phyloP scores from a whole-genome alignment of 2,113 vertebrate species.

The Macaca mulatta region DNA sequence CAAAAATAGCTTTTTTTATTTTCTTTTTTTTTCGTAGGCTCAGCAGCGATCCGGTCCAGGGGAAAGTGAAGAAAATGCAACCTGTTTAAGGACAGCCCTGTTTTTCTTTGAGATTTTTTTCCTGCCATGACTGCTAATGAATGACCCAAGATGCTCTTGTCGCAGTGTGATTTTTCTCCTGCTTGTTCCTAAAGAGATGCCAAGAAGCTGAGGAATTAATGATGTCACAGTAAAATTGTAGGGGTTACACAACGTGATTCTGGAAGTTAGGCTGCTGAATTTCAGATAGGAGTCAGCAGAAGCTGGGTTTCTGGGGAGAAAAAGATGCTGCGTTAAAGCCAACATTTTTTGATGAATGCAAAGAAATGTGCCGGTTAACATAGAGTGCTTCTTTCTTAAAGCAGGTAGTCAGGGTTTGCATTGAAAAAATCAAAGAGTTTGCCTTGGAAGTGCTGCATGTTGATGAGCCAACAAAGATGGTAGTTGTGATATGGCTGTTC shows the following conservation, averaged over 20 bases:
- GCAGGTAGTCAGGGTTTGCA: background rate
- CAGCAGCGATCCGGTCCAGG: background rate
- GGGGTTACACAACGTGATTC: background rate
- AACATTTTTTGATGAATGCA: background rate
- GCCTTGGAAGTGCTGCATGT: background rate
- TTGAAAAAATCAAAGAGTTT: constrained; percentile 8
- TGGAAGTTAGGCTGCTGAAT: background rate
- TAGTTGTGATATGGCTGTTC: background rate
- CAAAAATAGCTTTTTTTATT: background rate
- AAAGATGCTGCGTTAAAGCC: background rate
- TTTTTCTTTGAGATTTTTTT: constrained; percentile 64
- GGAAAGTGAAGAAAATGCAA: constrained; percentile 38
- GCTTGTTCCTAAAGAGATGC: background rate
- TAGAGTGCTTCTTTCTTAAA: background rate
- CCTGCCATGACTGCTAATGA: constrained; percentile 42
- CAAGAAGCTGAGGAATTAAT: background rate
- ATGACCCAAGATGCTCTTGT: constrained; percentile 52
- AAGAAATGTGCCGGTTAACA: background rate
- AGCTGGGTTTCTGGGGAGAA: background rate
- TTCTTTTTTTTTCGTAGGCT: background rate
- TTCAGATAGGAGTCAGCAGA: background rate
- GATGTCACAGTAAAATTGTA: background rate
- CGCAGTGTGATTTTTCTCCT: background rate
- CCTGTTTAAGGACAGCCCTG: constrained; percentile 23
- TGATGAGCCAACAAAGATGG: background rate